phyloP scores from a whole-genome alignment of 2,797 vertebrate species.

The Lacerta agilis region DNA sequence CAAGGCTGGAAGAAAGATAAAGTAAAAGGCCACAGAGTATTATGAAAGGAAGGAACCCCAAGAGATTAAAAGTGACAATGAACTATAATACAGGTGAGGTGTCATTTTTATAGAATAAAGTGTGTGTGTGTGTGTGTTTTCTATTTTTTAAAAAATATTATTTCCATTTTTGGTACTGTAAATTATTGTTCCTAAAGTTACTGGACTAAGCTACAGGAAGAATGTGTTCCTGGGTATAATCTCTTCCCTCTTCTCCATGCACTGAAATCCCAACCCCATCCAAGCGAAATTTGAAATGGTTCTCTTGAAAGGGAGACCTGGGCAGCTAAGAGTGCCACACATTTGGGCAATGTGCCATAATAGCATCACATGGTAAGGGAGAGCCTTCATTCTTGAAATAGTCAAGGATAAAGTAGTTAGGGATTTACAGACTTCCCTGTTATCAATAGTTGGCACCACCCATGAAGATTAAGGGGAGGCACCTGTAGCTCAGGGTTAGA shows the following conservation, averaged over 20 bases:
- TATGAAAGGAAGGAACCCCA: conserved; percentile 1
- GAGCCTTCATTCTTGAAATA: not conserved
- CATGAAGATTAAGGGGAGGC: not conserved
- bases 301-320: not conserved
- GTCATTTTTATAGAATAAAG: not conserved
- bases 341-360: not conserved
- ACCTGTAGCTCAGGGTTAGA: not conserved
- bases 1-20: not conserved
- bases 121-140: not conserved
- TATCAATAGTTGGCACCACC: not conserved
- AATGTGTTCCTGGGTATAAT: not conserved
- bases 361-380: too few relatives aligned
- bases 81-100: not conserved
- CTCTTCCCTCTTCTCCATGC: too few relatives aligned
- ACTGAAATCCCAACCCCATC: not conserved
- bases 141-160: not conserved
- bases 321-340: not conserved
- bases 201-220: not conserved
- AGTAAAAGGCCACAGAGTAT: not conserved
- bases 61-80: conserved; percentile 28
- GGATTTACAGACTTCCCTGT: not conserved
- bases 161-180: not conserved
- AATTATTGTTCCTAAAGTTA: not conserved
- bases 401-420: not conserved
- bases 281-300: not conserved